Base-by-base conservation (phyloP, 2,888 invertebrate genomes). In the Pelosia muscerda region DNA sequence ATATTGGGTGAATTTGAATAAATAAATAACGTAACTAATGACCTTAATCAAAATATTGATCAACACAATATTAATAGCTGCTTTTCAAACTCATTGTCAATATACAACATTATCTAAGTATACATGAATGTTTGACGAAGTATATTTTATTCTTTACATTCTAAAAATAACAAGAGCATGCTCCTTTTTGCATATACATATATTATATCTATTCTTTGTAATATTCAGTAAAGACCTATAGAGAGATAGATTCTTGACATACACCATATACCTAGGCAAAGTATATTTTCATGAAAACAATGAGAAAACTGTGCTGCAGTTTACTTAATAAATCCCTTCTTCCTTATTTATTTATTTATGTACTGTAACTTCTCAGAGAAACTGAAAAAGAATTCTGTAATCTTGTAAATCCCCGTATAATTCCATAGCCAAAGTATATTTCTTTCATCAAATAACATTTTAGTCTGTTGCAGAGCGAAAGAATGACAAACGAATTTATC, bases 401-500 rank as follows among this genome's bases (percentile, higher is more conserved):
- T 49, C 8, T 19, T n/a, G n/a, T 9, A 49, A 49, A 49, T 1
- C 8, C 49, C 0, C n/a, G 49, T n/a, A 49, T 19, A 19, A 49
- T 8, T 6, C 19, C 49, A 8, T 42, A 49, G 19, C 19, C 6
- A 9, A 49, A n/a, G 2, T n/a, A 49, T 49, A 49, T 49, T 49
- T 49, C 19, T 49, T 49, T 49, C 49, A 49, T 42, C 42, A 42
- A 19, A 42, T 19, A 13, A 42, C 38, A 38, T 38, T 38, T 38
- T 11, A 34, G 38, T 15, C 13, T 3, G 38, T 38, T n/a, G n/a
- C 49, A 6, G 9, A 19, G 19, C 42, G 15, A n/a, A 49, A 49
- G 63, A 66, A 71, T 68, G 34, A 71, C 57, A 22, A 68, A 74
- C 64, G 62, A 69, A 67, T 42, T 42, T 42, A 72, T 38, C 15